Evolutionary conservation across 2,797 vertebrate species (phyloP).

Genomic region (Champsocephalus esox): DNA sequence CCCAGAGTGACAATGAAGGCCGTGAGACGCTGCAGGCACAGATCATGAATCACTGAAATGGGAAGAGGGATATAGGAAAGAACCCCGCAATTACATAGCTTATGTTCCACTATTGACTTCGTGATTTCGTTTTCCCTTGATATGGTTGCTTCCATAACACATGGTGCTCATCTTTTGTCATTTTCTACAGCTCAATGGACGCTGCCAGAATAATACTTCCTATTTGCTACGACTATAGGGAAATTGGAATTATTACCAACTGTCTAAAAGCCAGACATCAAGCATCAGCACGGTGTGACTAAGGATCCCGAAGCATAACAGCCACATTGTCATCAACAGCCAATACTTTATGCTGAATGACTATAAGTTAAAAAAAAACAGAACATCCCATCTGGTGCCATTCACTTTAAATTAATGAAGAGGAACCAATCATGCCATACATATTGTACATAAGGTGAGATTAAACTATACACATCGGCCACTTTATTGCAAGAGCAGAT

Average conservation of each 20-base stretch:
- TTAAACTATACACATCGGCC: constrained; percentile 35
- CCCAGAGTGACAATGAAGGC: constrained; percentile 53
- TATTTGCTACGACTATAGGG: constrained; percentile 26
- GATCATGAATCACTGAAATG: constrained; percentile 52
- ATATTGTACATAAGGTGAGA: constrained; percentile 29
- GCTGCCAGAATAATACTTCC: constrained; percentile 30
- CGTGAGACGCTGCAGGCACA: constrained; percentile 34
- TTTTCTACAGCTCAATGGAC: constrained; percentile 33
- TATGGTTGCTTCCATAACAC: constrained; percentile 48
- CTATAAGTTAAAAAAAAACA: neutral
- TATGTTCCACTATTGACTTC: constrained; percentile 40
- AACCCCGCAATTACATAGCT: constrained; percentile 28
- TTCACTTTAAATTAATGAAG: constrained; percentile 37
- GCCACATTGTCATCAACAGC: constrained; percentile 33
- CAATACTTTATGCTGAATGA: constrained; percentile 11
- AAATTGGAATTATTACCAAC: constrained; percentile 47
- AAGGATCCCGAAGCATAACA: constrained; percentile 26
- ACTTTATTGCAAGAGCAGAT: constrained; percentile 48
- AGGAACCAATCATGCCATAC: constrained; percentile 26
- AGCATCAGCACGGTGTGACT: constrained; percentile 33
- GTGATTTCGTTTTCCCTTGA: constrained; percentile 28
- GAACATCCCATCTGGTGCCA: neutral
- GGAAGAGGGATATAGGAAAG: neutral
- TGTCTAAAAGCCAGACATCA: constrained; percentile 47
- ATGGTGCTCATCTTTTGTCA: constrained; percentile 43